Percentiles rank a stretch among this genome's conserved stretches.
These are phyloP conservation scores for Drusus annulatus DNA, from an alignment of 1,140 invertebrate species.

Conservation along the genomic window DNA sequence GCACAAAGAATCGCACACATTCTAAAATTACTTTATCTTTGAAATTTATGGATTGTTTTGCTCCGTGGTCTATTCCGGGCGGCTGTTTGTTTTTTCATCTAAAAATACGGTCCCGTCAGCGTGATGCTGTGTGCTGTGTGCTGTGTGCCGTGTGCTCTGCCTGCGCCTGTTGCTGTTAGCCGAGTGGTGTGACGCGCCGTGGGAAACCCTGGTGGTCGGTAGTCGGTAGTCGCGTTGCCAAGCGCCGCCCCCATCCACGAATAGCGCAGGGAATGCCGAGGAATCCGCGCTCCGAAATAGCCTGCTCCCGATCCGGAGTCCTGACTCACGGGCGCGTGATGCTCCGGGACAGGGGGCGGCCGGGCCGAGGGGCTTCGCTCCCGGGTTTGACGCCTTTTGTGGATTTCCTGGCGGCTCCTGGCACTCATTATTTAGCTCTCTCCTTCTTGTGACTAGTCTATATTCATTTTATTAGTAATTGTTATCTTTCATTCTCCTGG, in stretches of 20 bases:
- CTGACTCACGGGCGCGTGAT: slow-evolving; percentile 54
- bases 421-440: too few species aligned
- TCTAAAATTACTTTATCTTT: slow-evolving; percentile 16
- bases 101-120: slow-evolving; percentile 20
- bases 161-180: too few species aligned
- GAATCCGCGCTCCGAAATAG: slow-evolving; percentile 53
- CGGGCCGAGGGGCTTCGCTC: neutral
- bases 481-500: too few species aligned
- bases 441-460: too few species aligned
- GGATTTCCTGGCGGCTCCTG: slow-evolving; percentile 23
- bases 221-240: slow-evolving; percentile 12
- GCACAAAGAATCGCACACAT: neutral
- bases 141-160: too few species aligned
- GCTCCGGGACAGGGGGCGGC: slow-evolving; percentile 7
- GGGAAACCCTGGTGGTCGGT: slow-evolving; percentile 23
- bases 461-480: too few species aligned
- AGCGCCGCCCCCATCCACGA: slow-evolving; percentile 43
- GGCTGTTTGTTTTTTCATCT: slow-evolving; percentile 27
- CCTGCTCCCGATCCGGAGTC: slow-evolving; percentile 52
- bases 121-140: too few species aligned
- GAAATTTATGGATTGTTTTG: slow-evolving; percentile 31
- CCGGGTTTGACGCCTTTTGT: slow-evolving; percentile 57
- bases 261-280: slow-evolving; percentile 56
- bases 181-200: neutral
- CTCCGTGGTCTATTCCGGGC: slow-evolving; percentile 10